Conservation (phyloP, 2,888 invertebrate genomes). For the Eretmocerus hayati region DNA sequence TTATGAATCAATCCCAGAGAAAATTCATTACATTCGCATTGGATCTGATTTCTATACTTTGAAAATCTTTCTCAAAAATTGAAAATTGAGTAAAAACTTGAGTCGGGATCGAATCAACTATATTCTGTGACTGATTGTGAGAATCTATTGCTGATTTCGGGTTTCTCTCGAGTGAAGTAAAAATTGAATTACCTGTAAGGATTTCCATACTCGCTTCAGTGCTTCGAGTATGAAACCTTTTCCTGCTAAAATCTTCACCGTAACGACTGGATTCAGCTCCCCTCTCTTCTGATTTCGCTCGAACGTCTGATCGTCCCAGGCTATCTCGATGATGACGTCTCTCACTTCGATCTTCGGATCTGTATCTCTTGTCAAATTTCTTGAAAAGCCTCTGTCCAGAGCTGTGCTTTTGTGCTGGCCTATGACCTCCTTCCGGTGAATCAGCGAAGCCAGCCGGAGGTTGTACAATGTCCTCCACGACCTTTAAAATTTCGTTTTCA, state of each 20-base stretch:
- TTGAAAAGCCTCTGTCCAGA: conserved; percentile 54
- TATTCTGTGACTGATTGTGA: too few relatives aligned
- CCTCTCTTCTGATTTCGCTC: conserved; percentile 59
- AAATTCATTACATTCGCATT: too few relatives aligned
- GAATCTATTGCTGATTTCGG: too few relatives aligned
- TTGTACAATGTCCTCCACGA: conserved; percentile 66
- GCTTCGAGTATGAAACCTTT: conserved; percentile 51
- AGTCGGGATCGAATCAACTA: too few relatives aligned
- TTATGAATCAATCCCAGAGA: too few relatives aligned
- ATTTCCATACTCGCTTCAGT: conserved; percentile 60
- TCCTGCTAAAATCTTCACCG: conserved; percentile 26
- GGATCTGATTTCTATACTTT: too few relatives aligned
- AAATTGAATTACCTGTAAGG: too few relatives aligned
- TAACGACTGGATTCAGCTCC: conserved; percentile 30
- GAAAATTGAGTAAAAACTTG: too few relatives aligned
- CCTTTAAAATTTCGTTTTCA: conserved; percentile 25
- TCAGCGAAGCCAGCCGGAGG: conserved; percentile 86
- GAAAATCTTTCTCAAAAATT: too few relatives aligned
- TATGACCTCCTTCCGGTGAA: conserved; percentile 58
- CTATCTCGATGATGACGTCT: conserved; percentile 53
- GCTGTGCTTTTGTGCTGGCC: conserved; percentile 13
- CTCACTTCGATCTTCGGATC: conserved; percentile 69
- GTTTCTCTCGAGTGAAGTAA: too few relatives aligned
- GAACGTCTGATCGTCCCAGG: conserved; percentile 60
- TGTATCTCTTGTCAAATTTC: conserved; percentile 69